A percentile compares a stretch with the other conserved stretches of the same genome.
Conservation (phyloP, 1,140 invertebrate genomes). For the Dendroctonus valens region DNA sequence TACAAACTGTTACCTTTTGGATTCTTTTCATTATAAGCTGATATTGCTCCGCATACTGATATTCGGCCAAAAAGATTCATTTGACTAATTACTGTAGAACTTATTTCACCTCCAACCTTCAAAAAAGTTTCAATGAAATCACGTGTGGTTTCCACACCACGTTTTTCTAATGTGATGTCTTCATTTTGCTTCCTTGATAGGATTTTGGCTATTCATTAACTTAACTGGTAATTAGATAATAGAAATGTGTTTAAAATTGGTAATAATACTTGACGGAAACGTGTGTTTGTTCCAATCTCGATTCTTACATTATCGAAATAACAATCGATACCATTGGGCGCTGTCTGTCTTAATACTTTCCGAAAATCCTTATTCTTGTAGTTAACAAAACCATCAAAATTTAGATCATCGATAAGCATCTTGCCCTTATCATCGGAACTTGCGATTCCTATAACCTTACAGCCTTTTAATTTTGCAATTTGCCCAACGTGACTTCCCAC, state of each 20-base stretch:
- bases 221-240: not conserved
- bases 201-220: no score
- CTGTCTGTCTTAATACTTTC: slow-evolving; percentile 58
- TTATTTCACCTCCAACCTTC: slow-evolving; percentile 66
- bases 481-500: slow-evolving; percentile 73
- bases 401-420: slow-evolving; percentile 62
- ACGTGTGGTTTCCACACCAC: no score
- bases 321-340: slow-evolving; percentile 68
- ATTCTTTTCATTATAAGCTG: slow-evolving; percentile 41
- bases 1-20: slow-evolving; percentile 50
- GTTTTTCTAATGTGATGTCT: no score
- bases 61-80: slow-evolving; percentile 64
- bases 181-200: no score
- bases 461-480: slow-evolving; percentile 66
- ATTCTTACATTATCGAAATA: slow-evolving; percentile 70
- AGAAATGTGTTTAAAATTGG: not conserved
- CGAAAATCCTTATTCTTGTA: slow-evolving; percentile 64
- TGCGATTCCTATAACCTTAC: slow-evolving; percentile 69
- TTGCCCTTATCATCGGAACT: slow-evolving; percentile 68
- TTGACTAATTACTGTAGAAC: slow-evolving; percentile 57
- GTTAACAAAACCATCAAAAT: slow-evolving; percentile 69
- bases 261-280: no score
- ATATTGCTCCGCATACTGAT: slow-evolving; percentile 65
- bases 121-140: slow-evolving; percentile 1
- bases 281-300: not conserved